Conservation (phyloP, 2,797 vertebrate genomes). For the Cryptoblepharus egeriae region DNA sequence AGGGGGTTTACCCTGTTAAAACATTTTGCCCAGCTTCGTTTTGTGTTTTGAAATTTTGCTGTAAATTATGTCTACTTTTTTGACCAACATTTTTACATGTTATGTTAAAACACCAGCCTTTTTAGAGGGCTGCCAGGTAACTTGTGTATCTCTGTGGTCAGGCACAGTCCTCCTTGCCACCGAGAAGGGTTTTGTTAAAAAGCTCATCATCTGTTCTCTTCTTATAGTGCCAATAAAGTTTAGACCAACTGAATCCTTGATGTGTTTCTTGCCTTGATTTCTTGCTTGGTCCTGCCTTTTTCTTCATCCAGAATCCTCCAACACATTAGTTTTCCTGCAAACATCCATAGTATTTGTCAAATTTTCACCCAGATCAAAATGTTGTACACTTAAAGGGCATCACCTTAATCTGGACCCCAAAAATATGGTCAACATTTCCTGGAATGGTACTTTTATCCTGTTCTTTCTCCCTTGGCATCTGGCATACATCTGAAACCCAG, state of each 20-base stretch:
- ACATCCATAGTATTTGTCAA: no score
- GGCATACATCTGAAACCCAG: no score
- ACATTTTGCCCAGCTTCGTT: constrained; percentile 61
- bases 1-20: constrained; percentile 47
- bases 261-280: not conserved
- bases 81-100: constrained; percentile 62
- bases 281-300: not conserved
- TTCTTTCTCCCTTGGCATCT: no score
- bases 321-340: no score
- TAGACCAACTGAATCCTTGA: constrained; percentile 65
- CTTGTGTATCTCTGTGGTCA: constrained; percentile 45
- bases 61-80: constrained; percentile 77
- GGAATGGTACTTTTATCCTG: not conserved
- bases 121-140: constrained; percentile 44
- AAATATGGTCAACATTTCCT: not conserved
- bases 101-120: constrained; percentile 60
- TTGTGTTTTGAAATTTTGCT: constrained; percentile 67
- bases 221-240: constrained; percentile 83
- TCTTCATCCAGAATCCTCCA: not conserved
- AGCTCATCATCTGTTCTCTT: constrained; percentile 72
- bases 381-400: no score
- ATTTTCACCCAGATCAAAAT: no score
- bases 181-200: constrained; percentile 72
- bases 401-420: no score
- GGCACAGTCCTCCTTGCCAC: constrained; percentile 43